Percentiles rank a stretch among this genome's conserved stretches.
These are phyloP conservation scores for Arizona elegans DNA, from an alignment of 2,113 vertebrate species.

Conservation along the genomic window DNA sequence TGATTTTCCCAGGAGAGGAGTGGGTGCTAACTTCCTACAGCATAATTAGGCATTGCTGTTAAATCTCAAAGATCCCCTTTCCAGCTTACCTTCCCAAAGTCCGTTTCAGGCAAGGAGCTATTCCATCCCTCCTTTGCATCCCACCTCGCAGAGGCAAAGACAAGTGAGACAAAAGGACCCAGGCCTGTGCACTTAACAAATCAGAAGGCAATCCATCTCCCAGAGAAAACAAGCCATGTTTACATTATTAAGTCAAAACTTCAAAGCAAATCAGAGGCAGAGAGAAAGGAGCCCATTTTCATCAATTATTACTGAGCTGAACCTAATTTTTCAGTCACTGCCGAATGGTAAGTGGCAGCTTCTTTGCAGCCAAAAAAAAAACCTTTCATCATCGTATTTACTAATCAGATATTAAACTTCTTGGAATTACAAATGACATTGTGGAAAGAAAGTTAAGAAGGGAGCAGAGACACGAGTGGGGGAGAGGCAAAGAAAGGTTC, in stretches of 20 bases:
- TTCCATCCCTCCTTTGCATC: background rate
- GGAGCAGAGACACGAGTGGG: background rate
- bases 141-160: background rate
- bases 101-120: background rate
- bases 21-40: too few species aligned
- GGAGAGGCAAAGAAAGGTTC: background rate
- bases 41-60: too few species aligned
- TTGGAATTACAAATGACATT: slow-evolving; percentile 55
- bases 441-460: slow-evolving; percentile 14
- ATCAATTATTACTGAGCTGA: slow-evolving; percentile 71
- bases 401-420: slow-evolving; percentile 66
- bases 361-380: slow-evolving; percentile 54
- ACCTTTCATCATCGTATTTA: slow-evolving; percentile 49
- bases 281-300: slow-evolving; percentile 59
- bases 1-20: too few species aligned
- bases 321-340: slow-evolving; percentile 68
- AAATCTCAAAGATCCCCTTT: too few species aligned
- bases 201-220: slow-evolving; percentile 61
- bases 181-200: slow-evolving; percentile 40
- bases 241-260: slow-evolving; percentile 71
- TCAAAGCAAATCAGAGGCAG: slow-evolving; percentile 65
- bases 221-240: slow-evolving; percentile 67
- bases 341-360: slow-evolving; percentile 58
- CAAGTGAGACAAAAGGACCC: slow-evolving; percentile 12
- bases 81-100: background rate